Evolutionary conservation across 2,797 vertebrate species (phyloP).

Genomic region (Enteromius treurensis): DNA sequence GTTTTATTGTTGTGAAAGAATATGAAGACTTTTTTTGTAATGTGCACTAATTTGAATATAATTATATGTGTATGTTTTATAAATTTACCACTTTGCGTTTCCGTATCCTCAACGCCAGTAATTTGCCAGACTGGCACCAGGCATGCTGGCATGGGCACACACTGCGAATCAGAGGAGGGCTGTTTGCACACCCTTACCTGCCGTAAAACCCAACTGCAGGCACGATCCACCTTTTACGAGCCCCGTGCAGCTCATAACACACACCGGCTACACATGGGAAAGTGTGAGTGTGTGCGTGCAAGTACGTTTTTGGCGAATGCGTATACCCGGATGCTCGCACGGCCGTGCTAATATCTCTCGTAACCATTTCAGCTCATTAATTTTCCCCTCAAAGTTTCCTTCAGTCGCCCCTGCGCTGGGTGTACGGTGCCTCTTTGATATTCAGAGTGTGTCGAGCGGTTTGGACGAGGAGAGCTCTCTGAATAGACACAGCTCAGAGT

Average conservation of each 20-base stretch:
- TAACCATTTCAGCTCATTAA: constrained; percentile 58
- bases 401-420: constrained; percentile 44
- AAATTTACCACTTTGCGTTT: constrained; percentile 25
- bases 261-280: constrained; percentile 19
- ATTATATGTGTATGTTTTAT: not conserved
- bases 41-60: not conserved
- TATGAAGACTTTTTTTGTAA: not conserved
- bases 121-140: constrained; percentile 24
- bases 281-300: constrained; percentile 1
- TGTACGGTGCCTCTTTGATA: constrained; percentile 37
- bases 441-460: constrained; percentile 30
- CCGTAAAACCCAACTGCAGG: constrained; percentile 35
- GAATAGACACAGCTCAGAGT: constrained; percentile 33
- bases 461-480: constrained; percentile 30
- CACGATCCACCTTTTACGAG: constrained; percentile 53
- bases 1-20: not conserved
- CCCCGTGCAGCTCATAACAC: constrained; percentile 23
- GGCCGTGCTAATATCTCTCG: constrained; percentile 43
- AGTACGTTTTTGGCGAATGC: not conserved
- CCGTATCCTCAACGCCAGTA: constrained; percentile 1
- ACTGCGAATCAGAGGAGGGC: constrained; percentile 23
- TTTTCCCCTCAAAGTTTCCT: constrained; percentile 58
- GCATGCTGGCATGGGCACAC: constrained; percentile 35
- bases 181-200: constrained; percentile 40
- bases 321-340: constrained; percentile 6